These are phyloP conservation scores for Dysdera silvatica DNA, from an alignment of 1,140 invertebrate genomes.

Conservation along the genomic window DNA sequence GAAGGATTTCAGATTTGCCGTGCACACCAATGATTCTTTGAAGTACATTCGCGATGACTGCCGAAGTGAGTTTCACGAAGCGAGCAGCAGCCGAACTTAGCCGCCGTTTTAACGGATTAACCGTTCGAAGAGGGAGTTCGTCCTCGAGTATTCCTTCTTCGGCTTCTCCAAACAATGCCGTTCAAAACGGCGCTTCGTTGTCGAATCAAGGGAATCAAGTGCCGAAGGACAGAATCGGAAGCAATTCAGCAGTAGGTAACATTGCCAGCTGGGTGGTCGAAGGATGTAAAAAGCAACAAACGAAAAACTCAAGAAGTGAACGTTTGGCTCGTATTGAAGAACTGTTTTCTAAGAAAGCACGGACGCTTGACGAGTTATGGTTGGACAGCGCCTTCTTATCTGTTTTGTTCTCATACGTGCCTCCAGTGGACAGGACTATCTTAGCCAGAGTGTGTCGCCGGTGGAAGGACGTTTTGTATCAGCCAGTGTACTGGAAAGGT, in stretches of 20 bases:
- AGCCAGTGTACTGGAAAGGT: constrained; percentile 72
- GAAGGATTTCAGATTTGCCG: no score
- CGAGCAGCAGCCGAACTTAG: constrained; percentile 76
- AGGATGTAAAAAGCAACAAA: constrained; percentile 5
- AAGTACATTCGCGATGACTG: constrained; percentile 32
- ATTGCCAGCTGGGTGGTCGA: constrained; percentile 21
- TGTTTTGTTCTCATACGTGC: constrained; percentile 78
- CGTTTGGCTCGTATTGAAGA: constrained; percentile 11
- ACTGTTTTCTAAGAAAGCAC: neutral
- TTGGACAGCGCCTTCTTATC: constrained; percentile 72
- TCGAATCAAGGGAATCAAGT: no score
- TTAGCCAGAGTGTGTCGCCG: constrained; percentile 67
- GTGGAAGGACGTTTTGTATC: constrained; percentile 79
- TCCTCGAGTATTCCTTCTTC: neutral
- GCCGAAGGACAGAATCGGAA: neutral
- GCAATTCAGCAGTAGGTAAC: neutral
- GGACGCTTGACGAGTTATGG: constrained; percentile 59
- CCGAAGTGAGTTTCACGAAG: constrained; percentile 49
- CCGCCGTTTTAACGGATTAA: constrained; percentile 75
- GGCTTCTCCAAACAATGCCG: neutral
- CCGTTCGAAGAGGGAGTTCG: constrained; percentile 44
- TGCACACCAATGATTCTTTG: no score
- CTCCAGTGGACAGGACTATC: constrained; percentile 61
- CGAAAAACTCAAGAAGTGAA: neutral
- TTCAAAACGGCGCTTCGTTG: no score